Evolutionary conservation across 2,113 vertebrate genomes (phyloP), one percentile per base, ranked within the genome.

Genomic region (Ursus arctos): DNA sequence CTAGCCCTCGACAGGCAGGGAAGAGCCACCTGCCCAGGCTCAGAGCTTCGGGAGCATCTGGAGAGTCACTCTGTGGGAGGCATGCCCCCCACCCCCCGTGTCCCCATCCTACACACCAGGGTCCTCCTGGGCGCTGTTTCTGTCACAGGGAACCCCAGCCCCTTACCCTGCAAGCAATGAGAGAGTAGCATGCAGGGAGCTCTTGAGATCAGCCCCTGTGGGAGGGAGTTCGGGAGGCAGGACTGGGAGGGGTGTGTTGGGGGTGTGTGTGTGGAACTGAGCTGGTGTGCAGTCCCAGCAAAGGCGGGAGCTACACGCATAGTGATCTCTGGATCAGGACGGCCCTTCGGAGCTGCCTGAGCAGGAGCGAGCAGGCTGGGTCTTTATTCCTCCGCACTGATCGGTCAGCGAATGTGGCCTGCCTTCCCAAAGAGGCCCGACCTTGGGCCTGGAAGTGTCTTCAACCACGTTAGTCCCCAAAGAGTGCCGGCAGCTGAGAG

Each of bases 261-360:
- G 63, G 63, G 6, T 13, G 63, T 14, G 5, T 7, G 14, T 15
- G 61, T 6, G 61, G 21, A 24, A 16, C 0, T 3, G 31, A 85
- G 21, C 15, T 81, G 31, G 14, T 24, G 2, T 4, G 16, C 12
- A 15, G 43, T 63, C 9, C 19, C 15, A 71, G 8, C 1, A 22
- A 49, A 24, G 36, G 4, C 3, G 11, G 18, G 28, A 7, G 40
- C n/a, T 36, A 8, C 21, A 1, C 33, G 4, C 10, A 3, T 10
- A 31, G 12, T 4, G 13, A 22, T 28, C n/a, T n/a, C 61, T 2
- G 9, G 18, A 49, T 1, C 14, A 82, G 59, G 31, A 2, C 9
- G 4, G 31, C 1, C 21, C 55, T 65, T n/a, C 16, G 0, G 18
- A 69, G 47, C 4, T 7, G 53, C 15, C n/a, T 57, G 18, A 49